These are phyloP conservation scores for Benitochromis conjunctus DNA, from an alignment of 2,113 vertebrate species.

Conservation along the genomic window DNA sequence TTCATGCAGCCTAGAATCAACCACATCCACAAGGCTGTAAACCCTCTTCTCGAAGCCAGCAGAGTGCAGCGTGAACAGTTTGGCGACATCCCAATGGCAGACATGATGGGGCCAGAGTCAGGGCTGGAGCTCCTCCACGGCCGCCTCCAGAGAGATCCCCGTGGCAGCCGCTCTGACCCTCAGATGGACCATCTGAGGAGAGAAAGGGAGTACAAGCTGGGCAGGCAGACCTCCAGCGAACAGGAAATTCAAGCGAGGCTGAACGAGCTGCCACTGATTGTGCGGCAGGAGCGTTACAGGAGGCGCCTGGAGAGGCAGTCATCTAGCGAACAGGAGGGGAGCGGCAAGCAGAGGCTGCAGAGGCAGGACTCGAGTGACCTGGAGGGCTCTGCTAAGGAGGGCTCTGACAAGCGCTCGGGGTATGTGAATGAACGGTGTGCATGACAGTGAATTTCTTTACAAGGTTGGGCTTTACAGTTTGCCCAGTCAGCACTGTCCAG, in stretches of 20 bases:
- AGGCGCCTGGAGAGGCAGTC: conserved; percentile 79
- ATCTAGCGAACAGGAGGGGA: conserved; percentile 78
- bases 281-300: conserved; percentile 74
- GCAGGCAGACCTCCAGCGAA: conserved; percentile 77
- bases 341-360: conserved; percentile 76
- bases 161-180: conserved; percentile 76
- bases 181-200: conserved; percentile 78
- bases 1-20: conserved; percentile 84
- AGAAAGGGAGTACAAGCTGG: conserved; percentile 74
- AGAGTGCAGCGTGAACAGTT: conserved; percentile 65
- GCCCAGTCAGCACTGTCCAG: background rate
- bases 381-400: conserved; percentile 77
- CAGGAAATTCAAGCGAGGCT: conserved; percentile 79
- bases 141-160: conserved; percentile 73
- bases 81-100: conserved; percentile 67
- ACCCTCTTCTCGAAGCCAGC: conserved; percentile 63
- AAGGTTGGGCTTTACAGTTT: background rate
- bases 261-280: conserved; percentile 76
- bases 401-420: conserved; percentile 74
- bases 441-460: background rate
- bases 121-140: conserved; percentile 73
- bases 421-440: conserved; percentile 23
- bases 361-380: conserved; percentile 88
- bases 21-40: conserved; percentile 79
- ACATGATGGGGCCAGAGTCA: conserved; percentile 63